phyloP scores from a whole-genome alignment of 2,797 vertebrate species.

The Eupleurogrammus muticus region DNA sequence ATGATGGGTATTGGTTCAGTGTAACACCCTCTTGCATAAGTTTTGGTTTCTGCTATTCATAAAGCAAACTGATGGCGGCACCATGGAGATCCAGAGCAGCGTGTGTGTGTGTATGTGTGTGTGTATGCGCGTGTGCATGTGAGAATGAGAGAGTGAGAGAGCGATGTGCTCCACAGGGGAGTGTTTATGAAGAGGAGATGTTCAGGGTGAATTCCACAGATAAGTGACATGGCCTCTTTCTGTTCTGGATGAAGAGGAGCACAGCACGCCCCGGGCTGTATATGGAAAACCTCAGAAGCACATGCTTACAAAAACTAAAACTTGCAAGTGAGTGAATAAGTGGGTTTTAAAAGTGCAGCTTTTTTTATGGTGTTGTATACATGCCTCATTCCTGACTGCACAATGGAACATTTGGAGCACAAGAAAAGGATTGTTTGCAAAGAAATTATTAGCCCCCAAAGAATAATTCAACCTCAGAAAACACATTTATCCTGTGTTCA shows the following conservation, averaged over 20 bases:
- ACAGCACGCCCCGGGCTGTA: slow-evolving; percentile 40
- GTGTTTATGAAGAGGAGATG: slow-evolving; percentile 80
- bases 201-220: slow-evolving; percentile 79
- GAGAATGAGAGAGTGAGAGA: slow-evolving; percentile 22
- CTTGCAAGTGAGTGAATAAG: background rate
- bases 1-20: slow-evolving; percentile 53
- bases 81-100: slow-evolving; percentile 11
- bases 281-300: slow-evolving; percentile 55
- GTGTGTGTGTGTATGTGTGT: slow-evolving; percentile 25
- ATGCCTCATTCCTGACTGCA: no score
- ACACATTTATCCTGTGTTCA: no score
- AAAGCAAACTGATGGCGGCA: slow-evolving; percentile 34
- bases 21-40: slow-evolving; percentile 24
- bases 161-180: slow-evolving; percentile 67
- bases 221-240: slow-evolving; percentile 73
- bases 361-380: background rate
- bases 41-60: slow-evolving; percentile 42
- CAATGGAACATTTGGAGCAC: no score
- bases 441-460: no score
- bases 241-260: slow-evolving; percentile 54
- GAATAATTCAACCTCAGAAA: no score
- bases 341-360: background rate
- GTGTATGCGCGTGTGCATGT: slow-evolving; percentile 17
- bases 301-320: slow-evolving; percentile 17
- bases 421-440: no score